These are phyloP conservation scores for Chaetogeoica ovagalla DNA, from an alignment of 2,888 invertebrate genomes.

Conservation along the genomic window DNA sequence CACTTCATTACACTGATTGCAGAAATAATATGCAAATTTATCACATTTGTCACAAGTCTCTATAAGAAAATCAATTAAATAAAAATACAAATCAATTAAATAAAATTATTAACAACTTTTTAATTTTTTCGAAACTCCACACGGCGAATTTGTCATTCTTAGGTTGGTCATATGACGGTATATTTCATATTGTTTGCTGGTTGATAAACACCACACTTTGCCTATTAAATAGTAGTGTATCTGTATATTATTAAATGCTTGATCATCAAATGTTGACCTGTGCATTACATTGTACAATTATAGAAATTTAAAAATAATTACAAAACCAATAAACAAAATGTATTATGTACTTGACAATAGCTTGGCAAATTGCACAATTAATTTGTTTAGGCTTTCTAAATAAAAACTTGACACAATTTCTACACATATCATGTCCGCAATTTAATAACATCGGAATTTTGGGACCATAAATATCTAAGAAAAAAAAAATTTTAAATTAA, in stretches of 20 bases:
- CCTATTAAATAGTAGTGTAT: slow-evolving; percentile 42
- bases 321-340: not conserved
- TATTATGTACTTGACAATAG: slow-evolving; percentile 4
- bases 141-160: not conserved
- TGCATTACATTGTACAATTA: slow-evolving; percentile 5
- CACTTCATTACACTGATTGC: slow-evolving; percentile 57
- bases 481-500: not conserved
- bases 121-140: not conserved
- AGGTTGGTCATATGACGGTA: slow-evolving; percentile 12
- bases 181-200: not conserved
- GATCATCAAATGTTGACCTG: slow-evolving; percentile 1
- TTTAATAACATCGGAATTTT: slow-evolving; percentile 29
- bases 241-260: not conserved
- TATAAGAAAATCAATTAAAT: not conserved
- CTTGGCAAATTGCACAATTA: slow-evolving; percentile 16
- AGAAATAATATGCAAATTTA: slow-evolving; percentile 52
- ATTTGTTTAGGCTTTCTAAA: not conserved
- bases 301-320: slow-evolving; percentile 6
- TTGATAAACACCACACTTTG: not conserved
- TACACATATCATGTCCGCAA: slow-evolving; percentile 46
- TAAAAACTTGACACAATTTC: not conserved
- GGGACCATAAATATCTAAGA: slow-evolving; percentile 3
- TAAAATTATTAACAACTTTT: slow-evolving; percentile 6
- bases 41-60: slow-evolving; percentile 19
- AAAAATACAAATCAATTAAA: not conserved